These are phyloP conservation scores for Cryptotermes secundus DNA, from an alignment of 1,140 invertebrate species.

Conservation along the genomic window DNA sequence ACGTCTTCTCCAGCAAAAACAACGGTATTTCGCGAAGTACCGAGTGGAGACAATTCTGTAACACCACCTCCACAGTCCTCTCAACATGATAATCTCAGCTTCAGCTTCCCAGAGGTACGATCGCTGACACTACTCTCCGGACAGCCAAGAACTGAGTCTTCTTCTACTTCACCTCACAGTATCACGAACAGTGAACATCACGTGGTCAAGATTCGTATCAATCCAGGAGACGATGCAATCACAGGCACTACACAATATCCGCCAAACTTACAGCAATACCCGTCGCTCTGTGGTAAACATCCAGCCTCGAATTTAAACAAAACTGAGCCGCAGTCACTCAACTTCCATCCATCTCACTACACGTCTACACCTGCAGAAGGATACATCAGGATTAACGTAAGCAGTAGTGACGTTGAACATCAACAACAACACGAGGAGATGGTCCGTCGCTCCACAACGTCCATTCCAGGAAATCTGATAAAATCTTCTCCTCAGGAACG, in stretches of 20 bases:
- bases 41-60: background rate
- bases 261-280: slow-evolving; percentile 15
- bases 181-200: slow-evolving; percentile 45
- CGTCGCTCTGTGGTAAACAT: background rate
- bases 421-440: slow-evolving; percentile 24
- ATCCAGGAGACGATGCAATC: slow-evolving; percentile 53
- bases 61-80: background rate
- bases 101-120: background rate
- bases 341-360: background rate
- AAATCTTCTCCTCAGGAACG: slow-evolving; percentile 32
- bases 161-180: background rate
- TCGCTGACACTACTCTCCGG: background rate
- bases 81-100: background rate
- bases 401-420: slow-evolving; percentile 20
- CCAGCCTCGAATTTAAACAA: background rate
- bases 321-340: background rate
- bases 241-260: slow-evolving; percentile 36
- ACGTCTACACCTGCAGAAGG: slow-evolving; percentile 21
- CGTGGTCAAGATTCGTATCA: slow-evolving; percentile 68
- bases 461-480: background rate
- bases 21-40: slow-evolving; percentile 14
- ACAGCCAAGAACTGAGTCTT: background rate
- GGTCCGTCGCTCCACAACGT: slow-evolving; percentile 34
- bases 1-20: background rate
- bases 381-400: slow-evolving; percentile 31